These are phyloP conservation scores for Tribolium freemani DNA, from an alignment of 2,888 invertebrate species.

Conservation along the genomic window DNA sequence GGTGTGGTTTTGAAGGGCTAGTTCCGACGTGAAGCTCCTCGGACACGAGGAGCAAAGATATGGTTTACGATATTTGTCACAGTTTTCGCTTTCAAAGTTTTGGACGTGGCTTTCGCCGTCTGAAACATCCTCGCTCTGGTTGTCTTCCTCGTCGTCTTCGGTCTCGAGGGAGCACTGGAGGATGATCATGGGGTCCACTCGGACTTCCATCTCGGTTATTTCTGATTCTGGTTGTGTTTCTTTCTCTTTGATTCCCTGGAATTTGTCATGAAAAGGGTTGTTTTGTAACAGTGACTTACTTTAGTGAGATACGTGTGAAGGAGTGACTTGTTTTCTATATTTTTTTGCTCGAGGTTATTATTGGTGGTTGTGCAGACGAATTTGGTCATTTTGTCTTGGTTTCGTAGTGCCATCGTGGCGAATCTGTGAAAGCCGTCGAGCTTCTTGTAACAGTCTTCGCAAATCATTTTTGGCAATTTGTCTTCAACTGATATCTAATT, in stretches of 20 bases:
- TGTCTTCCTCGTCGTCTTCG: slow-evolving; percentile 64
- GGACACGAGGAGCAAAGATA: slow-evolving; percentile 52
- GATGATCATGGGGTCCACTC: slow-evolving; percentile 79
- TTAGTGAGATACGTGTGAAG: slow-evolving; percentile 72
- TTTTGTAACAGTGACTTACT: slow-evolving; percentile 59
- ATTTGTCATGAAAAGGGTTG: slow-evolving; percentile 5
- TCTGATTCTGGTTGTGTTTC: slow-evolving; percentile 56
- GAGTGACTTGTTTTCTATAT: slow-evolving; percentile 65
- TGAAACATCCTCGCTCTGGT: slow-evolving; percentile 40
- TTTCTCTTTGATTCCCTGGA: slow-evolving; percentile 58
- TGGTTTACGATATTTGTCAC: slow-evolving; percentile 49
- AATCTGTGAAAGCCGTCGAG: slow-evolving; percentile 78
- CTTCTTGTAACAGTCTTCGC: slow-evolving; percentile 75
- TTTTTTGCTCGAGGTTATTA: slow-evolving; percentile 27
- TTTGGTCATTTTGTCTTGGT: slow-evolving; percentile 73
- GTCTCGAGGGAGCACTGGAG: slow-evolving; percentile 72
- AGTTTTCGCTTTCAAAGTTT: slow-evolving; percentile 48
- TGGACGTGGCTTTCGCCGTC: slow-evolving; percentile 31
- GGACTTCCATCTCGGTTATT: slow-evolving; percentile 76
- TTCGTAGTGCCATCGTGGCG: slow-evolving; percentile 75
- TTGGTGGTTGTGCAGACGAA: slow-evolving; percentile 52
- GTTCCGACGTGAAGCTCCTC: slow-evolving; percentile 51
- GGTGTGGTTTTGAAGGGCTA: slow-evolving; percentile 52
- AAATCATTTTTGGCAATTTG: slow-evolving; percentile 78
- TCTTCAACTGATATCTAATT: slow-evolving; percentile 79